These are phyloP conservation scores for Dichetophora obliterata DNA, from an alignment of 2,888 invertebrate genomes.

Conservation along the genomic window DNA sequence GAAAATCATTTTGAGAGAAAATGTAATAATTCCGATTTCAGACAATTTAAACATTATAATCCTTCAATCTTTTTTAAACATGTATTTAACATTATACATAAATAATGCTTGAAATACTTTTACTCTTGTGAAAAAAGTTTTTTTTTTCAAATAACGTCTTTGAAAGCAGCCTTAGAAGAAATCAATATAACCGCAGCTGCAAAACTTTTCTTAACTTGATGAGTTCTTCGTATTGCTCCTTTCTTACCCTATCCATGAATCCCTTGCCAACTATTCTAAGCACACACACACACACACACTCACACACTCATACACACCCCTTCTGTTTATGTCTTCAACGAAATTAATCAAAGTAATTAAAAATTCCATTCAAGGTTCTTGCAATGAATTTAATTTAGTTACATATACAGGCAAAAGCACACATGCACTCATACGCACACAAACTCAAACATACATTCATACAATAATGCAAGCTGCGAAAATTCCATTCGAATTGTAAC, in stretches of 20 bases:
- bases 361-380: conserved; percentile 57
- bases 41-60: no score
- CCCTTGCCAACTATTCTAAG: background rate
- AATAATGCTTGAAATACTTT: no score
- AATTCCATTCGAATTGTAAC: conserved; percentile 20
- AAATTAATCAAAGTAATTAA: conserved; percentile 61
- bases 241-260: background rate
- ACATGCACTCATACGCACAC: background rate
- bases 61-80: no score
- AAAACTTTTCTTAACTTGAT: background rate
- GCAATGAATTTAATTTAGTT: conserved; percentile 54
- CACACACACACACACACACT: background rate
- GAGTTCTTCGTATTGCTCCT: background rate
- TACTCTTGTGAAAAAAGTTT: no score
- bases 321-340: conserved; percentile 44
- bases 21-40: no score
- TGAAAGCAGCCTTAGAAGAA: background rate
- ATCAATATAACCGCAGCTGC: conserved; percentile 3
- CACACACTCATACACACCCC: background rate
- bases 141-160: no score
- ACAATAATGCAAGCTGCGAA: conserved; percentile 4
- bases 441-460: background rate
- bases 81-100: no score
- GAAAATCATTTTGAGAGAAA: no score
- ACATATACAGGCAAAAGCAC: conserved; percentile 29